Evolutionary conservation across 2,797 vertebrate species (phyloP), one percentile per base, ranked within the genome.

Genomic region (Fratercula arctica): DNA sequence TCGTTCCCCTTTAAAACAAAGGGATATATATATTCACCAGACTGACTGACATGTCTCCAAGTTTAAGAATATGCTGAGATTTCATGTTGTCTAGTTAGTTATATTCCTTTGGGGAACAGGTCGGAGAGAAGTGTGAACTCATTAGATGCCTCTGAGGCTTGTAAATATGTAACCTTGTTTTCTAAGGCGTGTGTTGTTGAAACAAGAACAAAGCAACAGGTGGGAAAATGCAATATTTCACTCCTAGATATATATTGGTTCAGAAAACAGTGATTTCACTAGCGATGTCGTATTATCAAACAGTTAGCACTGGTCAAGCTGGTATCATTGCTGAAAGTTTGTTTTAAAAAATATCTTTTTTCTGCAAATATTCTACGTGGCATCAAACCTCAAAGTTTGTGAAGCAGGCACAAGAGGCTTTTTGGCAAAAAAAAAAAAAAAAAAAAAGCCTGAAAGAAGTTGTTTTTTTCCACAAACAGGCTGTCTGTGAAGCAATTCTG

Each of bases 341-440:
- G 13, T 18, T 39, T 63, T 26, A 5, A 46, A 77, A 81, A 61
- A 3, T 7, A 4, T 2, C 2, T 10, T 78, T 67, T 67, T 15
- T 5, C 60, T 56, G 6, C 7, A 53, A 83, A 48, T 60, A 24
- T 67, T 51, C 39, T 19, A 6, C 0, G 0, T 35, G 14, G 25
- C 9, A 13, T 54, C 35, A 64, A 21, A 59, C 35, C 35, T 57
- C 66, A 31, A 66, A 56, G 46, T 20, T 56, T 72, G 43, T 5
- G 7, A 75, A 60, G 31, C 1, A 35, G 23, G 10, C 28, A 45
- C 9, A 16, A 25, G 33, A 56, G 11, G 21, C n/a, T 20, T 73
- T 88, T 54, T 25, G 10, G 11, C 1, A 6, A 41, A 82, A 23
- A 48, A 48, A 45, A 45, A 46, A 21, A 46, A 18, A 43, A 45